Evolutionary conservation across 1,140 invertebrate genomes (phyloP), one percentile per base, ranked within the genome.

Genomic region (Trichoplusia ni): DNA sequence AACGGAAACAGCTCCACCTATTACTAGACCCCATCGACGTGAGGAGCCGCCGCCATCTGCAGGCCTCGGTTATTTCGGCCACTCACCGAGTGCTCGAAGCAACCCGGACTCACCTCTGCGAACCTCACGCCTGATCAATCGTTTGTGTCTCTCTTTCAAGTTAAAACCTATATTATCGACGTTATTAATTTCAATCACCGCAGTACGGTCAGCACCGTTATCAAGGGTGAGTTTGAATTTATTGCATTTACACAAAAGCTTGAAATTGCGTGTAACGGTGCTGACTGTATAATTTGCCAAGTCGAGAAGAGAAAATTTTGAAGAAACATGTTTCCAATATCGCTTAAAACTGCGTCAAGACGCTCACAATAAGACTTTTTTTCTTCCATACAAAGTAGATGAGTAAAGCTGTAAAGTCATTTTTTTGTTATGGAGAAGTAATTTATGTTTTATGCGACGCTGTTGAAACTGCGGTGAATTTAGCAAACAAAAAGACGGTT

Each of bases 1-100:
- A 86, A 81, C 72, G 81, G 84, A 67, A 86, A 88, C 79, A 82
- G 81, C 66, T 78, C 85, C 56, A 82, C 83, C 60, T 87, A 86
- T 78, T 86, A 86, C 67, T 88, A 79, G 71, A 42, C 8, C 31
- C 42, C 47, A 8, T 14, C 18, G 56, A 35, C 38, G 38, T 37
- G 38, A 44, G 38, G 38, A 31, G 6, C 38, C 18, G n/a, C 21
- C 2, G 2, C 9, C 6, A 44, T 18, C 54, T 21, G 8, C 37
- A 58, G 54, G 13, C 19, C 23, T 13, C 25, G 4, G 23, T 21
- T 19, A n/a, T 25, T 42, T 27, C 1, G 9, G n/a, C 11, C 9
- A 16, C 23, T 5, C 6, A 4, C 37, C 37, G 3, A 11, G 16
- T 51, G 47, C 8, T 7, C 11, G 6, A 21, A 25, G 19, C 14